phyloP scores from a whole-genome alignment of 2,888 invertebrate genomes.

The Rutpela maculata region DNA sequence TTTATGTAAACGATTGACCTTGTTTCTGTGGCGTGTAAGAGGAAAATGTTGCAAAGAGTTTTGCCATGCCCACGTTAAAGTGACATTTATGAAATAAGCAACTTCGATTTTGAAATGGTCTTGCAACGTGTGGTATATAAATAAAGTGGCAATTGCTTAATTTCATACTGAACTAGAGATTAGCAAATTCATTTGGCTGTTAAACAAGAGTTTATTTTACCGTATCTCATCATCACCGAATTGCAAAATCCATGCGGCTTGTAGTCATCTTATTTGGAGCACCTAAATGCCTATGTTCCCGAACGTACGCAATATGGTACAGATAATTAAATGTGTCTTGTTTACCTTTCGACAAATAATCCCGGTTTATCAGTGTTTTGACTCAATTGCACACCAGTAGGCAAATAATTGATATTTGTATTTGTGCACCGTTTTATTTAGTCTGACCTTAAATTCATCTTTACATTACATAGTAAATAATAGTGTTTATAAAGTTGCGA shows the following conservation, averaged over 20 bases:
- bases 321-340: slow-evolving; percentile 17
- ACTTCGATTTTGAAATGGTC: slow-evolving; percentile 34
- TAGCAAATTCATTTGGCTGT: slow-evolving; percentile 48
- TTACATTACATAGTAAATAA: slow-evolving; percentile 36
- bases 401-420: slow-evolving; percentile 21
- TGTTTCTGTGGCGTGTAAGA: slow-evolving; percentile 40
- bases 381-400: background rate
- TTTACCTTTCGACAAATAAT: slow-evolving; percentile 18
- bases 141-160: slow-evolving; percentile 53
- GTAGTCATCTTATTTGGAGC: slow-evolving; percentile 41
- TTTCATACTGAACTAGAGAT: slow-evolving; percentile 47
- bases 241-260: slow-evolving; percentile 28
- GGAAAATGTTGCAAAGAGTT: slow-evolving; percentile 44
- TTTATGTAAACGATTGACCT: slow-evolving; percentile 36
- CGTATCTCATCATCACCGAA: slow-evolving; percentile 30
- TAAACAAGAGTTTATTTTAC: slow-evolving; percentile 38
- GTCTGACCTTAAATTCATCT: slow-evolving; percentile 38
- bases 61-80: slow-evolving; percentile 47
- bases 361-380: slow-evolving; percentile 12
- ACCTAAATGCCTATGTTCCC: slow-evolving; percentile 8
- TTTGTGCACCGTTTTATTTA: slow-evolving; percentile 28
- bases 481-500: slow-evolving; percentile 37
- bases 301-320: slow-evolving; percentile 8
- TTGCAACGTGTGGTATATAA: slow-evolving; percentile 46
- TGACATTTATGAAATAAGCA: slow-evolving; percentile 46